Conservation (phyloP, 2,113 vertebrate genomes). For the Petromus typicus region DNA sequence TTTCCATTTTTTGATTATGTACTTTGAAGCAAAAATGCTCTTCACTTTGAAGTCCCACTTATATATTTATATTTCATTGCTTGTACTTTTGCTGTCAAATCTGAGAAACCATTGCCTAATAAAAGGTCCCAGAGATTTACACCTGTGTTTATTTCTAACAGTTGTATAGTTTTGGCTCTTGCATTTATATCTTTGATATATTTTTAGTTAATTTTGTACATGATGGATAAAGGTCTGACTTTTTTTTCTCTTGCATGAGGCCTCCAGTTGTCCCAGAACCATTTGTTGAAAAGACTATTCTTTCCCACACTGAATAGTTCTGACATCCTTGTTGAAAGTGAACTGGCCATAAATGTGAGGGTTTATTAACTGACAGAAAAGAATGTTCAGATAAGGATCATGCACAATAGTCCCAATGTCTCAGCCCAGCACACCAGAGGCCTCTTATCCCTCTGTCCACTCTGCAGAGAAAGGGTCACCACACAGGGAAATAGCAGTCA, state of each 20-base stretch:
- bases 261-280: constrained; percentile 32
- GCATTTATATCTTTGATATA: constrained; percentile 20
- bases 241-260: constrained; percentile 47
- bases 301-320: constrained; percentile 1
- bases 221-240: neutral
- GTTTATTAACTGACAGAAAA: constrained; percentile 54
- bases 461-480: neutral
- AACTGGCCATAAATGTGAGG: constrained; percentile 54
- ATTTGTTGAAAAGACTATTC: constrained; percentile 54
- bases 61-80: neutral
- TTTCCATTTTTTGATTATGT: constrained; percentile 24
- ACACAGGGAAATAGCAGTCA: neutral
- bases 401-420: neutral
- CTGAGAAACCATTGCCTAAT: constrained; percentile 52
- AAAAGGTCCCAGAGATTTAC: constrained; percentile 59
- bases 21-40: constrained; percentile 55
- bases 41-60: constrained; percentile 58
- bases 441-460: neutral
- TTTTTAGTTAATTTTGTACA: constrained; percentile 48
- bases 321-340: constrained; percentile 44
- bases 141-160: constrained; percentile 39
- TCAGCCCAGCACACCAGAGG: neutral
- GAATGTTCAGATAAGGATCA: neutral
- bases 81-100: constrained; percentile 52
- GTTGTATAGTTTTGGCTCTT: constrained; percentile 34